Percentiles rank a stretch among this genome's conserved stretches.
phyloP scores from a whole-genome alignment of 2,797 vertebrate species.

The Lates japonicus region DNA sequence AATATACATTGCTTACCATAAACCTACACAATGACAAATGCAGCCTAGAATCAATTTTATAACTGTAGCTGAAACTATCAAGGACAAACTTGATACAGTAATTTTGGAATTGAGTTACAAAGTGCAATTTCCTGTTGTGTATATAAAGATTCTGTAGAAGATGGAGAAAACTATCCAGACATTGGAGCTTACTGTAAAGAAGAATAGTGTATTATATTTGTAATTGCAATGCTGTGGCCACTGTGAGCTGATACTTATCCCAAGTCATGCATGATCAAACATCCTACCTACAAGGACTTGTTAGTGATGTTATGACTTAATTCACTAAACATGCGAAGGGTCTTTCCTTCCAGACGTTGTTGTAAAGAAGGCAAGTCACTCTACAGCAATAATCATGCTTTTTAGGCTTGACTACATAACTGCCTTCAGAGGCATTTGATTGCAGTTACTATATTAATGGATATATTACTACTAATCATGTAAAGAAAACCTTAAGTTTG shows the following conservation, averaged over 20 bases:
- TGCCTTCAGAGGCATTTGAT: conserved; percentile 24
- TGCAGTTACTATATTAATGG: conserved; percentile 6
- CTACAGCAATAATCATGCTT: conserved; percentile 3
- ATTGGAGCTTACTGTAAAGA: too few species aligned
- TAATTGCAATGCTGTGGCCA: neutral
- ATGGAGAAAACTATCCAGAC: conserved; percentile 95
- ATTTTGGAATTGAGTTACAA: neutral
- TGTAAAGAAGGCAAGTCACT: conserved; percentile 96
- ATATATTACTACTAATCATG: neutral
- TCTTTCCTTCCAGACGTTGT: conserved; percentile 89
- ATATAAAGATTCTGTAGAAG: conserved; percentile 94
- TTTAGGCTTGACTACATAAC: neutral
- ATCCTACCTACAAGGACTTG: neutral
- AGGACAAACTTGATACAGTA: neutral
- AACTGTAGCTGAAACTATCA: neutral
- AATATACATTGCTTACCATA: neutral
- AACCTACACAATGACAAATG: neutral
- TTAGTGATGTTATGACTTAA: neutral
- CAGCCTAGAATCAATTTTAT: neutral
- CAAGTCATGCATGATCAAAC: neutral
- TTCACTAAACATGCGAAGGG: conserved; percentile 18
- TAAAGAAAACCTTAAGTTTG: conserved; percentile 20
- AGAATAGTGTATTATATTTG: conserved; percentile 86
- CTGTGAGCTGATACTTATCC: neutral
- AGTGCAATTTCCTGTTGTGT: conserved; percentile 15